These are phyloP conservation scores for Dryocosmus kuriphilus DNA, from an alignment of 2,888 invertebrate species.

Conservation along the genomic window DNA sequence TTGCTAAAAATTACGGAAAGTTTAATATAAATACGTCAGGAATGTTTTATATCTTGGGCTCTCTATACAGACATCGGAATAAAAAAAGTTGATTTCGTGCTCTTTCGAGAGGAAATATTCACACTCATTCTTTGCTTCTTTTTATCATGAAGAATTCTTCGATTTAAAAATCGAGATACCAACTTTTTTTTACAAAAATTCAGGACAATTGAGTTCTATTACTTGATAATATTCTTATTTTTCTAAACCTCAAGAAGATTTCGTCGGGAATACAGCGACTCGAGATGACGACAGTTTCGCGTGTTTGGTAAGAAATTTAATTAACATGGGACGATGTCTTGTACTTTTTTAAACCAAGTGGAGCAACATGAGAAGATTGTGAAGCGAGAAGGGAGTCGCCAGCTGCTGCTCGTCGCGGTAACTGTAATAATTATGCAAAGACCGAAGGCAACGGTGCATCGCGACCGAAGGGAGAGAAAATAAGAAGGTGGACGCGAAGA, in stretches of 20 bases:
- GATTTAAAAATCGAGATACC: too few relatives aligned
- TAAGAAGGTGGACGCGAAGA: conserved; percentile 62
- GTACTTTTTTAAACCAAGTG: conserved; percentile 27
- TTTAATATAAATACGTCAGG: not conserved
- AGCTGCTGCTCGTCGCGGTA: conserved; percentile 68
- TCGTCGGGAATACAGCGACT: not conserved
- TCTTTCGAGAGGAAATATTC: too few relatives aligned
- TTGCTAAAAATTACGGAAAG: not conserved
- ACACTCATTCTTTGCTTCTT: too few relatives aligned
- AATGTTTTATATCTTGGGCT: too few relatives aligned
- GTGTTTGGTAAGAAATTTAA: conserved; percentile 65
- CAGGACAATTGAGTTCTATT: too few relatives aligned
- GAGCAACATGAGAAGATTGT: conserved; percentile 7
- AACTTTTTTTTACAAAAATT: too few relatives aligned
- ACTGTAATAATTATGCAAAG: conserved; percentile 76
- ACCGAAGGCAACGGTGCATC: conserved; percentile 70
- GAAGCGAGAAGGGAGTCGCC: conserved; percentile 42
- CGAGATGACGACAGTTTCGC: conserved; percentile 48
- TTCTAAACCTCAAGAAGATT: not conserved
- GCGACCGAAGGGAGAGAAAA: conserved; percentile 55
- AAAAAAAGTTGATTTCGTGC: too few relatives aligned
- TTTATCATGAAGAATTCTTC: too few relatives aligned
- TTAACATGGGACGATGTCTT: conserved; percentile 61
- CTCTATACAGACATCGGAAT: too few relatives aligned
- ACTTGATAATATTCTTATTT: not conserved